Evolutionary conservation across 2,113 vertebrate genomes (phyloP), one percentile per base, ranked within the genome.

Genomic region (Ondatra zibethicus): DNA sequence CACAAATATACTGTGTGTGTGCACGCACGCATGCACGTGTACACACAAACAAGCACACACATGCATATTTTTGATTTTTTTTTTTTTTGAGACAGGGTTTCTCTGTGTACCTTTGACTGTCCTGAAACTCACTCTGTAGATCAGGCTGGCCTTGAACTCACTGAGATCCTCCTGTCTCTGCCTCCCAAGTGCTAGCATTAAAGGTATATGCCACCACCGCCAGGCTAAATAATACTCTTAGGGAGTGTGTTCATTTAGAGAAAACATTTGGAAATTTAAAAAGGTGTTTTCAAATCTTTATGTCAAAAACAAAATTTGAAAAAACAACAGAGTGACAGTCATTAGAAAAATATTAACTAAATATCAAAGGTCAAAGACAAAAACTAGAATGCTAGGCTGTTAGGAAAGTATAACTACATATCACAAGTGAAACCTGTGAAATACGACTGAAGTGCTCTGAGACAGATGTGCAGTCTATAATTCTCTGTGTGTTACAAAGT

Each of bases 211-310:
- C 1, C 17, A 39, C 36, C 70, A 72, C 70, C 8, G 10, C 7
- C 17, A n/a, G 17, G 70, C 70, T 72, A 68, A 88, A 45, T 80
- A 70, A 52, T 42, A 42, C 36, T 82, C 93, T 93, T 68, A 55
- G 10, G 72, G 86, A 88, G 27, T 91, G 11, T 47, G 6, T 36
- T 95, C 68, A 93, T 88, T 91, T 92, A 75, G 52, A 66, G 65
- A 86, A 97, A 50, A 11, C 17, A 90, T 68, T 96, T 92, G 50
- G 58, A 91, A 75, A 95, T 55, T 91, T 96, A 58, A 45, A 93
- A 89, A 87, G 36, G 7, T 27, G 90, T 77, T 93, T 89, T 80
- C 16, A 96, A 87, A 39, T 65, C 23, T 33, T 95, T 76, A 78
- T 36, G 7, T 92, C 19, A 72, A 75, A 94, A 52, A 77, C 33